Base-by-base conservation (phyloP, 2,797 vertebrate species). In the Pseudocheirus occidentalis region DNA sequence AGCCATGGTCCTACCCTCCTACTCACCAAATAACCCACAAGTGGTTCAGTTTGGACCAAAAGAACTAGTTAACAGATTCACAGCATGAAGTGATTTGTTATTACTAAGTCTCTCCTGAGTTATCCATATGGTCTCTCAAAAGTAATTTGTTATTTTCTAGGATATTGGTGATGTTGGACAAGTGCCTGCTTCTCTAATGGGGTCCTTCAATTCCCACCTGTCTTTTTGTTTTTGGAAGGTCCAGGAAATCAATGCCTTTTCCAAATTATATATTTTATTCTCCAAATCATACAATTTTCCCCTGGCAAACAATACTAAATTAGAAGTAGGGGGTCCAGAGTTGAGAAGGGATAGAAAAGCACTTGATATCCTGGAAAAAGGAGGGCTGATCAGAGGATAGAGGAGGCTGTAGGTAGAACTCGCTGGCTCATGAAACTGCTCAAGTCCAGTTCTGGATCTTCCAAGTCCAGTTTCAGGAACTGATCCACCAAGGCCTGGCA, bases 381-480 rank as follows among this genome's bases (percentile, higher is more conserved):
- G n/a, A 81, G 46, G 57, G 55, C 1, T 50, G 90, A 93, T 97
- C 98, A 99, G n/a, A 98, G 96, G 95, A 98, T 58, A 91, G 97
- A 95, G 53, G 97, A 90, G 95, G 98, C 98, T 1, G 96, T 99
- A 95, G 99, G 98, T 97, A 99, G 98, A 93, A 99, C 98, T 59
- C 99, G 99, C 92, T 99, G 98, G 97, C 96, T 98, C 98, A 99
- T 98, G 98, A 99, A 99, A 56, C 96, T 91, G 94, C 99, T 98
- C 97, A 99, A 97, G 95, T 99, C 99, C 94, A 99, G 55, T 0
- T 97, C 95, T 91, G 99, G 98, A 97, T 99, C 99, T 1, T 99
- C 99, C 94, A 99, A 98, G 97, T 99, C 99, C 40, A 99, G 97
- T 94, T 96, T 94, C 96, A 99, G 98, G 98, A 99, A 99, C 94